Base-by-base conservation (phyloP, 2,888 invertebrate species). In the Brenthis daphne region DNA sequence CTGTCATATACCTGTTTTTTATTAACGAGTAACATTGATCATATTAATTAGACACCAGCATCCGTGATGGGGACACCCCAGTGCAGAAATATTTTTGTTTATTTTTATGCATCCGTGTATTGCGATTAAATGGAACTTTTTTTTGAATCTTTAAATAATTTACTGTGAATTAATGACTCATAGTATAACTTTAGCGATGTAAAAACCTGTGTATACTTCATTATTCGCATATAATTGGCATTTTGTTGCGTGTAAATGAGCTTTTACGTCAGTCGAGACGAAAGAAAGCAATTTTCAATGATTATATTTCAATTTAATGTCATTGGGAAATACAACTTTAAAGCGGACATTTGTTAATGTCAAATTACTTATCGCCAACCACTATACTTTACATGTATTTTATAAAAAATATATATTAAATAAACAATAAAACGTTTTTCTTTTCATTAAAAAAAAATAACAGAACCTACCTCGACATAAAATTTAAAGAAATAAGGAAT, bases 51-150 rank as follows among this genome's bases (percentile, higher is more conserved):
- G 57, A 57, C 68, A 63, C 37, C 24, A 24, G 57, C 37, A 63
- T 71, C 70, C 65, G 61, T 61, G 48, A 64, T 51, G 65, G 61
- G 70, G 68, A 71, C 68, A 64, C 20, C 70, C 70, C 57, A 50
- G 47, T 57, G 43, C 65, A 20, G 54, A 63, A 16, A 48, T 29
- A 55, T 57, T 57, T 57, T 64, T 29, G 68, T 57, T 68, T 14
- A 56, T 53, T 57, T 57, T 54, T 57, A 58, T 63, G 57, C 51
- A 64, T 70, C 65, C 67, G 57, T 57, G 61, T 65, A 65, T 71
- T 64, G 12, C 33, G 33, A 29, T 50, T 60, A 33, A 60, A 50
- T 12, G 0, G 29, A 50, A 12, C 33, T 60, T 58, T 48, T 29
- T 8, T 58, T 24, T 20, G 29, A 29, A 29, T 54, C 50, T 50